Conservation (phyloP, 35 echinoderm and acorn worm genomes). For the Ptychodera flava region DNA sequence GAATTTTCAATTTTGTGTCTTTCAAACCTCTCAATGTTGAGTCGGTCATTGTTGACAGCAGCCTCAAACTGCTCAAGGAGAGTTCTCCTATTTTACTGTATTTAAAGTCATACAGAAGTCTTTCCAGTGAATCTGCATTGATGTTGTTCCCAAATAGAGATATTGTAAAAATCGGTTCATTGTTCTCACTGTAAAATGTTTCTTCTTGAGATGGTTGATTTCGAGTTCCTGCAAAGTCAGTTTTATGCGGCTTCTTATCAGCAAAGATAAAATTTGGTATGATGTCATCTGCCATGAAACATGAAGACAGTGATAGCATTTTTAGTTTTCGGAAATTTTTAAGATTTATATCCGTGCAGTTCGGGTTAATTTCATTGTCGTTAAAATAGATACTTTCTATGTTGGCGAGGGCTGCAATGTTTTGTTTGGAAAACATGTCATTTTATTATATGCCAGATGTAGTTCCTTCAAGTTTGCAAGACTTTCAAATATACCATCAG, state of each 20-base stretch:
- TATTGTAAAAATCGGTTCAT: not conserved
- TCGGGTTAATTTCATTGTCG: not conserved
- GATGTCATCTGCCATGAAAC: not conserved
- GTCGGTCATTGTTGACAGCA: not conserved
- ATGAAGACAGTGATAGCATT: not conserved
- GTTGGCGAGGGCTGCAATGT: not conserved
- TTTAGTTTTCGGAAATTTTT: not conserved
- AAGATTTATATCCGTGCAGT: not conserved
- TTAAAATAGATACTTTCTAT: not conserved
- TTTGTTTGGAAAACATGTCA: not conserved
- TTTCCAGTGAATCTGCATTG: not conserved
- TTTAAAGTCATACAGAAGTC: not conserved
- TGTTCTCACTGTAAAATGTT: not conserved
- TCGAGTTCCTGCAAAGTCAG: not conserved
- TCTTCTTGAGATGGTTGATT: not conserved
- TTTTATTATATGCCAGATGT: not conserved
- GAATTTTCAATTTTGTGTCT: not conserved
- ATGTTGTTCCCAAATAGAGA: not conserved
- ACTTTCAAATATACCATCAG: not conserved
- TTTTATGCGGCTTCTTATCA: not conserved
- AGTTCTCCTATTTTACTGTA: not conserved
- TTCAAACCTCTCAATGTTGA: not conserved
- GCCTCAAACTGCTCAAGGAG: not conserved
- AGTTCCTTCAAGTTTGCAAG: not conserved
- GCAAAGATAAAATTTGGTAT: not conserved